Percentiles rank a stretch among this genome's conserved stretches.
Conservation (phyloP, 2,888 invertebrate genomes). For the Conus canariensis region DNA sequence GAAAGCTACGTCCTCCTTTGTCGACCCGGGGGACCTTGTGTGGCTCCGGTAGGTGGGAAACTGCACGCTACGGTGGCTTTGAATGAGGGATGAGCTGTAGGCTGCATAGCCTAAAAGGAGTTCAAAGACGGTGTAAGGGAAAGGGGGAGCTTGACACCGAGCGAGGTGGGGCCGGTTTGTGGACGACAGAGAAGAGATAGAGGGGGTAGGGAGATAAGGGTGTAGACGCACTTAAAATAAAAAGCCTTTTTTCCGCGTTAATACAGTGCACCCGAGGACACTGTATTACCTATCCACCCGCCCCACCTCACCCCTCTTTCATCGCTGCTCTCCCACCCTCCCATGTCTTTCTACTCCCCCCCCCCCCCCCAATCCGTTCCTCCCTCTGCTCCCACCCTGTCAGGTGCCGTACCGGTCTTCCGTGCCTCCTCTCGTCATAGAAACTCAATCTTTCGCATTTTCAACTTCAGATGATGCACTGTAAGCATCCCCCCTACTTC, state of each 20-base stretch:
- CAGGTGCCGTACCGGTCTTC: not conserved
- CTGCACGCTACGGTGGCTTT: constrained; percentile 18
- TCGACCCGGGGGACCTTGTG: not conserved
- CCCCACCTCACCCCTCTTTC: not conserved
- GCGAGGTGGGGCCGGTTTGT: constrained; percentile 8
- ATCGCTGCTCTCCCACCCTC: not conserved
- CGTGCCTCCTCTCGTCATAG: constrained; percentile 18
- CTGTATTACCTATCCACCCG: not conserved
- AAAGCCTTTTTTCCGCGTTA: not conserved
- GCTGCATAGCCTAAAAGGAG: constrained; percentile 14
- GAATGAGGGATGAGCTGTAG: not conserved
- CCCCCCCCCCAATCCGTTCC: not conserved
- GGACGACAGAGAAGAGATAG: not conserved
- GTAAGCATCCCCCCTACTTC: constrained; percentile 4
- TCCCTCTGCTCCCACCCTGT: too few species aligned
- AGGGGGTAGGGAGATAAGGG: not conserved
- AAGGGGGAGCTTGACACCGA: constrained; percentile 16
- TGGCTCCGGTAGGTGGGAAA: constrained; percentile 29
- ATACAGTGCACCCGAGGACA: not conserved
- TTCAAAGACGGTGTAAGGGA: not conserved
- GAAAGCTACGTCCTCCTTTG: constrained; percentile 3
- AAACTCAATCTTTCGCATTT: not conserved
- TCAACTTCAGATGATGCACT: constrained; percentile 22
- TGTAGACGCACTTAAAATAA: constrained; percentile 11
- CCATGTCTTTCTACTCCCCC: not conserved